Conservation (phyloP, 2,888 invertebrate genomes). For the Conops quadrifasciatus region DNA sequence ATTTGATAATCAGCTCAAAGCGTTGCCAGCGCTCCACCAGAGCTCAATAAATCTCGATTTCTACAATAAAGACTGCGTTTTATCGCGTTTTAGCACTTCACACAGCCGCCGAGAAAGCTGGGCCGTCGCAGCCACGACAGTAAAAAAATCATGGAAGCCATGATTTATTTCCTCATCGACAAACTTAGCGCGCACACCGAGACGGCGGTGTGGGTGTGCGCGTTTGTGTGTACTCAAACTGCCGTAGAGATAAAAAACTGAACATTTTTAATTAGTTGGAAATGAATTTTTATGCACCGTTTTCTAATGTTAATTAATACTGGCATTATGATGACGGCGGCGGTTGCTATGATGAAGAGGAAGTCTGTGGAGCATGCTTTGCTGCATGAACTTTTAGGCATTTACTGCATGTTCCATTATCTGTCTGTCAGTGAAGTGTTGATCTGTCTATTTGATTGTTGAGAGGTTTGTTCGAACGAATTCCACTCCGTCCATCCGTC, state of each 20-base stretch:
- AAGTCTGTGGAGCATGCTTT: no score
- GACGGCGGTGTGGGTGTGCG: no score
- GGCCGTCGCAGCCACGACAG: constrained; percentile 21
- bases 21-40: no score
- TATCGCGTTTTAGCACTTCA: constrained; percentile 13
- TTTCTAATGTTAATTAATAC: constrained; percentile 22
- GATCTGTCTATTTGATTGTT: no score
- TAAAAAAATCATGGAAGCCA: constrained; percentile 27
- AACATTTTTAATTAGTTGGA: constrained; percentile 17
- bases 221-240: no score
- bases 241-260: background rate
- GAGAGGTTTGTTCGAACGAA: no score
- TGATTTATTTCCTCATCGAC: constrained; percentile 25
- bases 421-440: no score
- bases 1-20: constrained; percentile 20
- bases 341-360: no score
- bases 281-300: constrained; percentile 15
- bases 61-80: constrained; percentile 26
- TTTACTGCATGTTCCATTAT: no score
- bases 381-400: no score
- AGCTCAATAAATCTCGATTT: constrained; percentile 18
- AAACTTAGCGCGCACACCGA: background rate
- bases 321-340: background rate
- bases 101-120: background rate
- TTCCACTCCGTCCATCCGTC: no score